Evolutionary conservation across 2,797 vertebrate genomes (phyloP).

Genomic region (Merluccius polli): DNA sequence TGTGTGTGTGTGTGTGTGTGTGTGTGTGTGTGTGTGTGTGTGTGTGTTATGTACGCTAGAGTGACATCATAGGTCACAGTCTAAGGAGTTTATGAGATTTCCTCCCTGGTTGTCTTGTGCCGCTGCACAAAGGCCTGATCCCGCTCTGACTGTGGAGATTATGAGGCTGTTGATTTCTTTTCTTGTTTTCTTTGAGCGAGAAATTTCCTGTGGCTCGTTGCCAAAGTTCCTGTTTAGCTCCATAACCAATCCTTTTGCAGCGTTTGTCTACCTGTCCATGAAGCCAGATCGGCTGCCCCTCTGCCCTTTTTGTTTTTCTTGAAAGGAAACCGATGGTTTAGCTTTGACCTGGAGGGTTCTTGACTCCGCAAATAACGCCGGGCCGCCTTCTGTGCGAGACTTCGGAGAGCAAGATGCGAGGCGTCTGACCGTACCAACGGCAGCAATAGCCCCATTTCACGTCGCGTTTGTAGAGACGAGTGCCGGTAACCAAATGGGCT

Average conservation of each 20-base stretch:
- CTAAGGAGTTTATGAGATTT: slow-evolving; percentile 53
- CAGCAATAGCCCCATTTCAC: background rate
- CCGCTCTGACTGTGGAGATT: slow-evolving; percentile 48
- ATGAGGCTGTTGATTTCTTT: slow-evolving; percentile 18
- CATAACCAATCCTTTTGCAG: slow-evolving; percentile 52
- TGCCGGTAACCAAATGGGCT: background rate
- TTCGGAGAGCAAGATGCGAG: background rate
- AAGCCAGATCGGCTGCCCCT: background rate
- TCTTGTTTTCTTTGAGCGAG: slow-evolving; percentile 37
- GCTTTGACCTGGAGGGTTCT: slow-evolving; percentile 3
- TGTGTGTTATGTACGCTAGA: background rate
- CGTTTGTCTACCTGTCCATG: slow-evolving; percentile 34
- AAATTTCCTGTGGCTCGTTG: slow-evolving; percentile 49
- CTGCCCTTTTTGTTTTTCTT: background rate
- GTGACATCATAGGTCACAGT: slow-evolving; percentile 27
- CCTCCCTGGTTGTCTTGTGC: slow-evolving; percentile 43
- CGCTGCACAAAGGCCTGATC: slow-evolving; percentile 49
- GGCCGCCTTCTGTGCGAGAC: background rate
- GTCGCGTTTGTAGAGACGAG: background rate
- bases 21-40: background rate
- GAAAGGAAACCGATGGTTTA: background rate
- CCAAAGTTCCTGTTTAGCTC: slow-evolving; percentile 55
- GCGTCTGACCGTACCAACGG: background rate
- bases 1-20: background rate
- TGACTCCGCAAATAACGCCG: background rate